phyloP scores from a whole-genome alignment of 1,140 invertebrate species.

The Ceratina calcarata region DNA sequence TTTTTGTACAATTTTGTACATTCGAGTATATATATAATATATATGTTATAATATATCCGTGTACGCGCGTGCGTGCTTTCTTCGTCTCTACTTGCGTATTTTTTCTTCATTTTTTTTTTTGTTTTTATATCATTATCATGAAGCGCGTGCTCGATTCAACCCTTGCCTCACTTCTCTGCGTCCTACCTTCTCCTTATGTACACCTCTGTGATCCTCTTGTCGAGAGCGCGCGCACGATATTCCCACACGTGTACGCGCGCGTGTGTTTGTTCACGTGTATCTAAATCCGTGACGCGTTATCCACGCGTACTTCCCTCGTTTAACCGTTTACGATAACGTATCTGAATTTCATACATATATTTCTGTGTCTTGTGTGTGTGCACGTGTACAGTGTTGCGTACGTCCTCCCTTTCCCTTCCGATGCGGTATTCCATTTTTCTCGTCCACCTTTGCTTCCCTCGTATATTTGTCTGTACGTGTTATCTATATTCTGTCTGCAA shows the following conservation, averaged over 20 bases:
- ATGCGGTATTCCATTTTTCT: not conserved
- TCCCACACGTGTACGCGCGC: not conserved
- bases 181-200: conserved; percentile 20
- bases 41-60: conserved; percentile 44
- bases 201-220: conserved; percentile 34
- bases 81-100: conserved; percentile 52
- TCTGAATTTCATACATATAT: not conserved
- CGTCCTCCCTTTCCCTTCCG: conserved; percentile 1
- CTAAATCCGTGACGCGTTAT: not conserved
- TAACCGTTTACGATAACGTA: not conserved
- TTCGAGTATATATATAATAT: conserved; percentile 58
- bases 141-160: conserved; percentile 34
- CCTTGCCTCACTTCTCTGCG: not conserved
- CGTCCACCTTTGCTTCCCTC: not conserved
- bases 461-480: not conserved
- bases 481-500: conserved; percentile 31
- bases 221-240: conserved; percentile 36
- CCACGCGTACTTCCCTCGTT: not conserved
- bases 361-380: not conserved
- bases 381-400: conserved; percentile 2
- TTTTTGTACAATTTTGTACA: conserved; percentile 75
- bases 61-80: conserved; percentile 64
- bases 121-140: conserved; percentile 22
- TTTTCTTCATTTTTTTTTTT: not conserved
- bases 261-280: not conserved